Percentiles rank a stretch among this genome's conserved stretches.
Evolutionary conservation across 2,797 vertebrate species (phyloP).

Genomic region (Hipposideros larvatus): DNA sequence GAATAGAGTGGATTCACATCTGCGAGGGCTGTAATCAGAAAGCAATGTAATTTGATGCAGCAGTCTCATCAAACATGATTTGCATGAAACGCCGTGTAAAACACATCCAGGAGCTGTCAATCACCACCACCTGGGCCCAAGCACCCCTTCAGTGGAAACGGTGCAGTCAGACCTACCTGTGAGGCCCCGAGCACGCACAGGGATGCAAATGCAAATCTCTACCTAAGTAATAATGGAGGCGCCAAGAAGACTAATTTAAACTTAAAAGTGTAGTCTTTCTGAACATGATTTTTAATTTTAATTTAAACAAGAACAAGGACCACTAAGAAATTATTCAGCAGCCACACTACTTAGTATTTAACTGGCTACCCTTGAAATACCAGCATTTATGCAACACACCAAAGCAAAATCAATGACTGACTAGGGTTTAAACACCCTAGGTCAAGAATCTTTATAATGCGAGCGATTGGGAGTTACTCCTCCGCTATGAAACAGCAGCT

Average conservation of each 20-base stretch:
- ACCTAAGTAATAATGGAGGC: slow-evolving; percentile 72
- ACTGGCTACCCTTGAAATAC: neutral
- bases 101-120: slow-evolving; percentile 89
- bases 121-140: slow-evolving; percentile 92
- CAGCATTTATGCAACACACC: neutral
- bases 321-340: neutral
- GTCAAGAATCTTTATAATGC: neutral
- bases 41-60: slow-evolving; percentile 91
- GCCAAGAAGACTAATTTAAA: slow-evolving; percentile 77
- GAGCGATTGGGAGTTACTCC: neutral
- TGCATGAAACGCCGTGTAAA: slow-evolving; percentile 94
- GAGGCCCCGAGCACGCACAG: slow-evolving; percentile 58
- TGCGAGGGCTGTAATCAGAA: slow-evolving; percentile 87
- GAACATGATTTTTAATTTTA: slow-evolving; percentile 62
- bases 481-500: neutral
- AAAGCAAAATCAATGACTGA: neutral
- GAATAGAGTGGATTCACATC: slow-evolving; percentile 86
- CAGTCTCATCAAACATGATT: slow-evolving; percentile 90
- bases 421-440: neutral
- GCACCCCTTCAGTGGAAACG: slow-evolving; percentile 79
- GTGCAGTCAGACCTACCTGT: slow-evolving; percentile 70
- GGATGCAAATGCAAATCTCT: slow-evolving; percentile 72
- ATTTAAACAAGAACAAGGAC: slow-evolving; percentile 56
- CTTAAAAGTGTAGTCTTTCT: neutral
- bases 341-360: neutral